Conservation (phyloP, 2,888 invertebrate genomes). For the Mythimna albipuncta region DNA sequence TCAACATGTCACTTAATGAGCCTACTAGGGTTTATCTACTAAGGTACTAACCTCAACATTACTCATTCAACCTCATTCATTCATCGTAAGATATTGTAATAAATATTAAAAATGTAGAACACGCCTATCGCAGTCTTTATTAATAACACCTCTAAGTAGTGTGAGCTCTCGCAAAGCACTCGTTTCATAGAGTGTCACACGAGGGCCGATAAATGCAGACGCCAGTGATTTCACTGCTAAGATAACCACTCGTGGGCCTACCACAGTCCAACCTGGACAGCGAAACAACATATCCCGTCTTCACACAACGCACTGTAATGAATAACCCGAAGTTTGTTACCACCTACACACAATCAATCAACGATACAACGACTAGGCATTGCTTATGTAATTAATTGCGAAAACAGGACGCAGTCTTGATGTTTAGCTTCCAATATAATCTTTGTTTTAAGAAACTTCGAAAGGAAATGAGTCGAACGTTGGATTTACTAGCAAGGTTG, state of each 20-base stretch:
- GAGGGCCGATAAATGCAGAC: constrained; percentile 74
- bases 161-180: constrained; percentile 25
- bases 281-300: constrained; percentile 25
- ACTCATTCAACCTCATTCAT: constrained; percentile 12
- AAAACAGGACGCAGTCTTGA: constrained; percentile 18
- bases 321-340: constrained; percentile 27
- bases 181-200: constrained; percentile 62
- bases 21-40: neutral
- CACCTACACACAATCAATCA: constrained; percentile 36
- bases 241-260: constrained; percentile 57
- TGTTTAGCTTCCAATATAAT: constrained; percentile 33
- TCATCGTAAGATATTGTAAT: constrained; percentile 19
- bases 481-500: constrained; percentile 5
- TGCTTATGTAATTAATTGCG: constrained; percentile 37
- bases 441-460: constrained; percentile 9
- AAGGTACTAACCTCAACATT: too few species aligned
- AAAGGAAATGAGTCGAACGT: constrained; percentile 36
- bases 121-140: constrained; percentile 18
- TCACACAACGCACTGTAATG: constrained; percentile 33
- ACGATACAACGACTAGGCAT: constrained; percentile 25
- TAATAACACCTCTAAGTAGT: constrained; percentile 42
- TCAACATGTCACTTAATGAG: neutral
- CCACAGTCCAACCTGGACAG: constrained; percentile 15
- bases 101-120: constrained; percentile 42
- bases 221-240: constrained; percentile 72